A percentile compares a stretch with the other conserved stretches of the same genome.
Conservation (phyloP, 2,888 invertebrate species). For the Perithous albicinctus region DNA sequence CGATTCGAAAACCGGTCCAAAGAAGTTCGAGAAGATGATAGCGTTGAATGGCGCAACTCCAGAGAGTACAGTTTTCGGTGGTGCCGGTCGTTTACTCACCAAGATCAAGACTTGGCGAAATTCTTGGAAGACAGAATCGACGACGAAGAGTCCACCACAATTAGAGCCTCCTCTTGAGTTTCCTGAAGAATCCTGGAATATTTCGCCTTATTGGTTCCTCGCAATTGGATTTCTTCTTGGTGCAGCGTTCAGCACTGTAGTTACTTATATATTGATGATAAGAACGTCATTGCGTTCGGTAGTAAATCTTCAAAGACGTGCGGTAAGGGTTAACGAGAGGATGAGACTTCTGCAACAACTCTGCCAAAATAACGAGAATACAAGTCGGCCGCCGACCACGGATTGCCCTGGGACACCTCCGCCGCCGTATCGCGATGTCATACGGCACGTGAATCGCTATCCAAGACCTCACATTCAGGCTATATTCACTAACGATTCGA, state of each 20-base stretch:
- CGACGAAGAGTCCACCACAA: not conserved
- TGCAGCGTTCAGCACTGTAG: constrained; percentile 72
- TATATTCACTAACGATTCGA: constrained; percentile 8
- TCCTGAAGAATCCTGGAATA: constrained; percentile 56
- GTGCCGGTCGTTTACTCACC: constrained; percentile 41
- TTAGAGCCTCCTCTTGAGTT: not conserved
- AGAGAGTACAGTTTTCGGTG: not conserved
- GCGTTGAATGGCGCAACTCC: not conserved
- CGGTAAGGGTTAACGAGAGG: constrained; percentile 67
- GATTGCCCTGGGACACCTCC: constrained; percentile 81
- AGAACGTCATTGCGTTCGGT: constrained; percentile 69
- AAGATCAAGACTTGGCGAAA: constrained; percentile 45
- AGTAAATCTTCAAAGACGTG: constrained; percentile 58
- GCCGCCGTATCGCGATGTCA: constrained; percentile 81
- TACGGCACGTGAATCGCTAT: constrained; percentile 74
- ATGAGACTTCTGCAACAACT: constrained; percentile 75
- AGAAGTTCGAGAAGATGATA: constrained; percentile 64
- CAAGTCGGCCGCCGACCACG: constrained; percentile 57
- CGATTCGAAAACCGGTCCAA: constrained; percentile 16
- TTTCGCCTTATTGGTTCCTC: constrained; percentile 76
- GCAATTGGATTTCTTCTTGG: constrained; percentile 78
- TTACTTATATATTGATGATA: constrained; percentile 77
- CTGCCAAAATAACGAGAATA: constrained; percentile 66
- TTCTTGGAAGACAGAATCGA: constrained; percentile 34
- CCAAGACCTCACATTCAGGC: constrained; percentile 59